Base-by-base conservation (phyloP, 2,797 vertebrate genomes). In the Orestias chungarensis region DNA sequence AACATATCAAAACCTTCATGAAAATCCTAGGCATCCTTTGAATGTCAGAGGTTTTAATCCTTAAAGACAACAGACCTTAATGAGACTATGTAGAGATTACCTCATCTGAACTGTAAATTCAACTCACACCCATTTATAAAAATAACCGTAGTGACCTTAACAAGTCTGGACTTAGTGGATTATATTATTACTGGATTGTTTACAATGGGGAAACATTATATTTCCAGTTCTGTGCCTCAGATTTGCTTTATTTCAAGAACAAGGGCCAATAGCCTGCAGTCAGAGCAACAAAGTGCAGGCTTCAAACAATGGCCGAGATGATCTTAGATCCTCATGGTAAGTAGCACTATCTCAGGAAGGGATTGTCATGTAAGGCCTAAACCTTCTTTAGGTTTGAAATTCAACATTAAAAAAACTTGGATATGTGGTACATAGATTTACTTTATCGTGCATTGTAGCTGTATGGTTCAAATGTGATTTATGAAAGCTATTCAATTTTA, bases 41-140 rank as follows among this genome's bases (percentile, higher is more conserved):
- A 75, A 54, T n/a, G 52, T 54, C 25, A 49, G 68, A 14, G 70
- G 70, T 64, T 73, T 54, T 81, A 82, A 87, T 82, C 79, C 67
- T 65, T 3, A 86, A 86, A 79, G 79, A 74, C 79, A 75, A 68
- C 43, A 70, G 70, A 78, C 67, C 74, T 85, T 83, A 78, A 86
- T 73, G 61, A 78, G 75, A 82, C 64, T 81, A 80, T 59, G 73
- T 42, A 15, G 66, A 74, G 81, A 87, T 87, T 74, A 85, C 76
- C 84, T 84, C 57, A 66, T 12, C 6, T 71, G 75, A 85, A 79
- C 84, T 80, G 76, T 73, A 71, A 76, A 72, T 31, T 71, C 11
- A 72, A 70, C 65, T 31, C 10, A 44, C 14, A 38, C 6, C 55
- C 47, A 9, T 9, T 57, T 35, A n/a, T 20, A 64, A n/a, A 31